phyloP scores from a whole-genome alignment of 2,888 invertebrate genomes.

The Meta bourneti region DNA sequence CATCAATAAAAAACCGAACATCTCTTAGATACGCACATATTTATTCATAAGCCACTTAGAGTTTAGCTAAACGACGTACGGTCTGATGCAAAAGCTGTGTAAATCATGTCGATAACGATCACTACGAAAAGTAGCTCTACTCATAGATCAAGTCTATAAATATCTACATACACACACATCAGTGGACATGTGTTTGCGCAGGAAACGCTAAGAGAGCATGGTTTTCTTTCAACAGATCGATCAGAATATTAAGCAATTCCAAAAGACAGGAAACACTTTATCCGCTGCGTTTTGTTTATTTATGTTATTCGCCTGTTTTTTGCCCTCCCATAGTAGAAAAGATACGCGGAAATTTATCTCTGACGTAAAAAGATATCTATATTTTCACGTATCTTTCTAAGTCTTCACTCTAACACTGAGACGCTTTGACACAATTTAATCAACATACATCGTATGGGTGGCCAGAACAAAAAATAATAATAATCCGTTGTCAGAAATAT shows the following conservation, averaged over 20 bases:
- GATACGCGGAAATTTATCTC: neutral
- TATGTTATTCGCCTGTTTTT: neutral
- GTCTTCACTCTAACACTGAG: conserved; percentile 17
- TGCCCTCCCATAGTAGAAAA: neutral
- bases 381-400: neutral
- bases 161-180: neutral
- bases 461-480: neutral
- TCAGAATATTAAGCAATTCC: neutral
- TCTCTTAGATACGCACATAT: too few relatives aligned
- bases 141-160: too few relatives aligned
- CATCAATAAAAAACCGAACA: too few relatives aligned
- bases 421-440: conserved; percentile 56
- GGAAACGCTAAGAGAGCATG: neutral
- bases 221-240: neutral
- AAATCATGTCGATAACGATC: too few relatives aligned
- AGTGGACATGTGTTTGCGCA: neutral
- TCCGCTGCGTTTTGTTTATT: neutral
- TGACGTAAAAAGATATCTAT: neutral
- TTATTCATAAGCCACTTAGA: too few relatives aligned
- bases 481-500: conserved; percentile 47
- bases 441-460: conserved; percentile 34
- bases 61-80: too few relatives aligned
- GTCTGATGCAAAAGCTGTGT: too few relatives aligned
- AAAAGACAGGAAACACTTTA: neutral
- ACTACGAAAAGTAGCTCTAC: too few relatives aligned